Conservation (phyloP, 2,888 invertebrate genomes). For the Vesta saturnalis region DNA sequence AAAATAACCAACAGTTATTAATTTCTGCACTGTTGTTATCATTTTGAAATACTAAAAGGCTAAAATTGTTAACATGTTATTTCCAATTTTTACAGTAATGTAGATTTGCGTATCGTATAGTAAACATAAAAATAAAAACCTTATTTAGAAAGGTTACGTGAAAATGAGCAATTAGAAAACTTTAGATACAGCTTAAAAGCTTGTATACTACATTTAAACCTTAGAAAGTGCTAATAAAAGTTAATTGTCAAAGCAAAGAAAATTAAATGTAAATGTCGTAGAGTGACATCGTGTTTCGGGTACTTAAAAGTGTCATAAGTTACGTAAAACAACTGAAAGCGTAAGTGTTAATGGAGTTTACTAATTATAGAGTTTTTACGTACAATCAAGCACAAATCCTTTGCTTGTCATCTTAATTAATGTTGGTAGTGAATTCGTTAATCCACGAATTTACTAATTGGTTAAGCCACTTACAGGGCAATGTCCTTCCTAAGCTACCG, state of each 20-base stretch:
- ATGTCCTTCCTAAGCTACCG: conserved; percentile 8
- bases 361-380: conserved; percentile 11
- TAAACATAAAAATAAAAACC: no score
- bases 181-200: no score
- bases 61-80: no score
- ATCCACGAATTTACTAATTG: conserved; percentile 8
- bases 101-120: no score
- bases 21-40: no score
- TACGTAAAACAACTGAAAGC: conserved; percentile 5
- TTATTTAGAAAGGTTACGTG: no score
- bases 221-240: conserved; percentile 5
- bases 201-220: no score
- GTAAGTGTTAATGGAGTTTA: conserved; percentile 13
- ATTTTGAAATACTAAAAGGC: no score
- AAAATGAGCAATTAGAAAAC: no score
- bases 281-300: not conserved
- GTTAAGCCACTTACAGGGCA: conserved; percentile 14
- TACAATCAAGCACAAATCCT: conserved; percentile 14
- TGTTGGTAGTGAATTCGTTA: conserved; percentile 4
- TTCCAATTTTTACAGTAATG: no score
- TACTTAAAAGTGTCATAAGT: not conserved
- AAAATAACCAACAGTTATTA: no score
- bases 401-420: conserved; percentile 13
- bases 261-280: conserved; percentile 12
- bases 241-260: conserved; percentile 7